Conservation (phyloP, 2,888 invertebrate genomes). For the Mechanitis mazaeus region DNA sequence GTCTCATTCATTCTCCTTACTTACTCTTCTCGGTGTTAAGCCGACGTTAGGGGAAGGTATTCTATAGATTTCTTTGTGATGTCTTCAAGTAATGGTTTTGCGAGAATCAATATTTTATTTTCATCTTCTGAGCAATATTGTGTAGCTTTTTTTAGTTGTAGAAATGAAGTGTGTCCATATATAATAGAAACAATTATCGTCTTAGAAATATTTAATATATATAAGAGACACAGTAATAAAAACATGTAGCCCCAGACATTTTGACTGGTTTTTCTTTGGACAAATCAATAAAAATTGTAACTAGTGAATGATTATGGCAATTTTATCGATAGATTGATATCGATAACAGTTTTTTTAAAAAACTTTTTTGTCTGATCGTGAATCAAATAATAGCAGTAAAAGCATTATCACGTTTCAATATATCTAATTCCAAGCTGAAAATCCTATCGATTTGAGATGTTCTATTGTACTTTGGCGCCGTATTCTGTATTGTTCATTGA, state of each 20-base stretch:
- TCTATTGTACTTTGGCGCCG: conserved; percentile 35
- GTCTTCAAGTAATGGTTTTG: conserved; percentile 30
- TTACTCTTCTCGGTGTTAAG: conserved; percentile 44
- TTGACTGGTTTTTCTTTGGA: no score
- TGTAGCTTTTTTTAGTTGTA: neutral
- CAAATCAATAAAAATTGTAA: no score
- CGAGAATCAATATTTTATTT: conserved; percentile 13
- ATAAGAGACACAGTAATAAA: no score
- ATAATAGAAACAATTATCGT: no score
- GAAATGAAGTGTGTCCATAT: no score
- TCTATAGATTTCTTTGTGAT: conserved; percentile 38
- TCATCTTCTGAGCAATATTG: neutral
- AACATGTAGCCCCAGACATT: no score
- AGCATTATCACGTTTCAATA: conserved; percentile 12
- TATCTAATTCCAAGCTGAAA: conserved; percentile 26
- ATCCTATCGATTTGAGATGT: conserved; percentile 30
- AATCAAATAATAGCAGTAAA: no score
- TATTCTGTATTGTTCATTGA: conserved; percentile 40
- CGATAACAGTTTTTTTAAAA: no score
- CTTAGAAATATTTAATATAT: no score
- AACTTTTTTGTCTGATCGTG: no score
- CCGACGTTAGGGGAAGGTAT: conserved; percentile 31
- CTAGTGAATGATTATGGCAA: no score
- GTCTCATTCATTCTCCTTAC: conserved; percentile 49
- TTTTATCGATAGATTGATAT: no score